phyloP scores from a whole-genome alignment of 2,888 invertebrate genomes.

The Scaeva pyrastri region DNA sequence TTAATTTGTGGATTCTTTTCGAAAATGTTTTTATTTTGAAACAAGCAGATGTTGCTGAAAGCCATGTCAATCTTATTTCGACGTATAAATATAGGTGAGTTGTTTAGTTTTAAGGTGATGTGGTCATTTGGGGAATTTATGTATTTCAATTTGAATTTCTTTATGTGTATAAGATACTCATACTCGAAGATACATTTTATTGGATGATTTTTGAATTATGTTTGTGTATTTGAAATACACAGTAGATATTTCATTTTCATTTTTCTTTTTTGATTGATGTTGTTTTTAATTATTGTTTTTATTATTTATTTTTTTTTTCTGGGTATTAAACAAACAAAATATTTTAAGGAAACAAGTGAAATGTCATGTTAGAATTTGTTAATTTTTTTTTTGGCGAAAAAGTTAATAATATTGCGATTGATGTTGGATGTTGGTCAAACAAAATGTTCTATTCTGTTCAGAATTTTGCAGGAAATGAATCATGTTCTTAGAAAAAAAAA shows the following conservation, averaged over 20 bases:
- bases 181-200: neutral
- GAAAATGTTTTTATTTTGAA: constrained; percentile 23
- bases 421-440: constrained; percentile 2
- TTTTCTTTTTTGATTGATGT: constrained; percentile 30
- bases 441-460: neutral
- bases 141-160: constrained; percentile 8
- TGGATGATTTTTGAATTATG: constrained; percentile 12
- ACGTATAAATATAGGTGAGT: neutral
- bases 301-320: neutral
- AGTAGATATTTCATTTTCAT: neutral
- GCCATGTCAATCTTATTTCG: constrained; percentile 48
- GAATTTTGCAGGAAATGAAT: neutral
- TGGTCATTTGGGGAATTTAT: constrained; percentile 23
- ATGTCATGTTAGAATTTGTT: constrained; percentile 16
- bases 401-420: neutral
- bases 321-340: neutral
- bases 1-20: no score
- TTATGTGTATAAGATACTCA: constrained; percentile 8
- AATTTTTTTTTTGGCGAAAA: neutral
- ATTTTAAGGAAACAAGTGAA: constrained; percentile 17
- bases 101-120: neutral
- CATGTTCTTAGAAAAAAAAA: no score
- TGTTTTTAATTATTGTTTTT: constrained; percentile 18
- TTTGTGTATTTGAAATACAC: neutral
- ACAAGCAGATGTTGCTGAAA: constrained; percentile 54